Conservation (phyloP, 2,113 vertebrate species). For the Chelonoidis abingdonii region DNA sequence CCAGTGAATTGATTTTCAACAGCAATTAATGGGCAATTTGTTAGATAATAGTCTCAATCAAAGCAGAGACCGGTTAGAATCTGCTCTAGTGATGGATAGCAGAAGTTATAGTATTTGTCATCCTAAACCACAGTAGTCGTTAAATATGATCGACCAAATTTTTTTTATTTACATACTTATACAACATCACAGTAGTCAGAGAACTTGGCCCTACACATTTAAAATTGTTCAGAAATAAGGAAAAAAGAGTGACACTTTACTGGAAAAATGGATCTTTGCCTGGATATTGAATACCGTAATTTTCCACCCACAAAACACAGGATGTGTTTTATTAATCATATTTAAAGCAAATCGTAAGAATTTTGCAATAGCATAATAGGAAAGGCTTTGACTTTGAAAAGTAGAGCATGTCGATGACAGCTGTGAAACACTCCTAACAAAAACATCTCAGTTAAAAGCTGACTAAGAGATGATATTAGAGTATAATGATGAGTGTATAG, state of each 20-base stretch:
- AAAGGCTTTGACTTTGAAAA: background rate
- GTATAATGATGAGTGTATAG: background rate
- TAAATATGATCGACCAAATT: background rate
- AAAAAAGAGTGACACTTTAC: background rate
- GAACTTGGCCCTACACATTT: background rate
- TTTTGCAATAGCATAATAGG: background rate
- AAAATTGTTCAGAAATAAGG: background rate
- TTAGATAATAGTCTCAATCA: conserved; percentile 42
- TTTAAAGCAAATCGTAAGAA: background rate
- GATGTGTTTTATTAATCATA: background rate
- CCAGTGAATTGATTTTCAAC: conserved; percentile 56
- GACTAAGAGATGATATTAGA: background rate
- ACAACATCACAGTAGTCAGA: background rate
- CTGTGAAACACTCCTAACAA: background rate
- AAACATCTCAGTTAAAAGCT: background rate
- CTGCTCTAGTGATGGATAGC: background rate
- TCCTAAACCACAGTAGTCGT: background rate
- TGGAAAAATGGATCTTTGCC: background rate
- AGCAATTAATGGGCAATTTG: conserved; percentile 52
- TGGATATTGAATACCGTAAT: background rate
- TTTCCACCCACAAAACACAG: background rate
- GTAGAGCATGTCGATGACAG: background rate
- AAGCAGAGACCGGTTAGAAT: background rate
- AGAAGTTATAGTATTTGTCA: background rate
- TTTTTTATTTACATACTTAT: background rate